Evolutionary conservation across 2,797 vertebrate species (phyloP).

Genomic region (Falco cherrug): DNA sequence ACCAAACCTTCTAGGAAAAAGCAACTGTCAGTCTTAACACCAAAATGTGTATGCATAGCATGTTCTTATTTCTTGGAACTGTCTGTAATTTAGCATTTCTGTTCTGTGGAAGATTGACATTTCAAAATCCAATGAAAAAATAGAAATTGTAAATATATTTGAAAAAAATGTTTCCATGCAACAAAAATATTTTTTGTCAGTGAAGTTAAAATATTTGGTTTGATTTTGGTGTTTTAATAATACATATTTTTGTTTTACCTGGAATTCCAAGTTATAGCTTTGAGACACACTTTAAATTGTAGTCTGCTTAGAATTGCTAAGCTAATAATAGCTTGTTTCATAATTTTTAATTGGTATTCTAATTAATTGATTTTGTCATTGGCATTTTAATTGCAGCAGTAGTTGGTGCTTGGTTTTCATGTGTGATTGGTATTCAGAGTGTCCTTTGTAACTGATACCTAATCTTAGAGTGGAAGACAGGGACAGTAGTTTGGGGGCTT

Average conservation of each 20-base stretch:
- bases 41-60: too few relatives aligned
- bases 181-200: background rate
- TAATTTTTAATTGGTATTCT: background rate
- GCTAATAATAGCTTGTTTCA: background rate
- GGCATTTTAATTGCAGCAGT: background rate
- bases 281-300: accelerated
- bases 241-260: background rate
- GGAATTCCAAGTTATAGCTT: background rate
- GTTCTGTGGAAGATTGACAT: background rate
- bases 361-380: background rate
- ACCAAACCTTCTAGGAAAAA: background rate
- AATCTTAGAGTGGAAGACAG: background rate
- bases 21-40: background rate
- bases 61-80: background rate
- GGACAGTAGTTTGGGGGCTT: background rate
- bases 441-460: background rate
- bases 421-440: background rate
- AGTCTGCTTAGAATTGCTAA: background rate
- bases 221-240: background rate
- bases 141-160: background rate
- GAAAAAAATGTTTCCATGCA: background rate
- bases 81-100: background rate
- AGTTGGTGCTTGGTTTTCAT: background rate
- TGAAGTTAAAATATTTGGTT: background rate
- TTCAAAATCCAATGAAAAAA: background rate